These are phyloP conservation scores for Amphiprion clarkii DNA, from an alignment of 2,797 vertebrate species.

Conservation along the genomic window DNA sequence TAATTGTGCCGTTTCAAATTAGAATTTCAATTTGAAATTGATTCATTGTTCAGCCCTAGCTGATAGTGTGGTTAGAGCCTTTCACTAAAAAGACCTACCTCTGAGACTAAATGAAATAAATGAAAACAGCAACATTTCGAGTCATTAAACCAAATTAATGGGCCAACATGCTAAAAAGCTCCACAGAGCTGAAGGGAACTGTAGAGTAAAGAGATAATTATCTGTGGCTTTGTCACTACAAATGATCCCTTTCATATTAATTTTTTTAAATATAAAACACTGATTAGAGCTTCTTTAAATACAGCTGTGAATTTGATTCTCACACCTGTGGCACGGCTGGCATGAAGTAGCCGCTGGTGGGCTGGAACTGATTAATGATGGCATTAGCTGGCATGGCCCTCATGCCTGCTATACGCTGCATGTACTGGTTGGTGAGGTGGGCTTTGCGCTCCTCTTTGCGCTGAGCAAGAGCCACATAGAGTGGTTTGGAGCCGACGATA, in stretches of 20 bases:
- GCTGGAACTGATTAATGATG: constrained; percentile 99
- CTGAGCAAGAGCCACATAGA: constrained; percentile 97
- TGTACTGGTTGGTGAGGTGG: constrained; percentile 98
- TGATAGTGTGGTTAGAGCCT: background rate
- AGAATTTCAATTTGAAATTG: no score
- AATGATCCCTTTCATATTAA: background rate
- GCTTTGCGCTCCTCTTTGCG: constrained; percentile 98
- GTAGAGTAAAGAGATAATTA: background rate
- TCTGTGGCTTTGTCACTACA: background rate
- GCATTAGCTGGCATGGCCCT: constrained; percentile 97
- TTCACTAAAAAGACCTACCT: background rate
- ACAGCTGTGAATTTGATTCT: constrained; percentile 19
- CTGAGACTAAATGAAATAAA: background rate
- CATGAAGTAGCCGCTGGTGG: constrained; percentile 97
- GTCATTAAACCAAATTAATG: background rate
- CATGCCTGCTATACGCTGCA: constrained; percentile 99
- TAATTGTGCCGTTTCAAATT: no score
- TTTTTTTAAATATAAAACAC: background rate
- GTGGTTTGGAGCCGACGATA: constrained; percentile 97
- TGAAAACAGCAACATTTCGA: background rate
- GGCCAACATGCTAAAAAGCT: background rate
- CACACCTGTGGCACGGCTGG: constrained; percentile 92
- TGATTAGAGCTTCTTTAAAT: background rate
- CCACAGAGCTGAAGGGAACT: background rate
- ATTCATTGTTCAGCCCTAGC: no score